Percentiles rank a stretch among this genome's conserved stretches.
Conservation (phyloP, 2,888 invertebrate species). For the Actias luna region DNA sequence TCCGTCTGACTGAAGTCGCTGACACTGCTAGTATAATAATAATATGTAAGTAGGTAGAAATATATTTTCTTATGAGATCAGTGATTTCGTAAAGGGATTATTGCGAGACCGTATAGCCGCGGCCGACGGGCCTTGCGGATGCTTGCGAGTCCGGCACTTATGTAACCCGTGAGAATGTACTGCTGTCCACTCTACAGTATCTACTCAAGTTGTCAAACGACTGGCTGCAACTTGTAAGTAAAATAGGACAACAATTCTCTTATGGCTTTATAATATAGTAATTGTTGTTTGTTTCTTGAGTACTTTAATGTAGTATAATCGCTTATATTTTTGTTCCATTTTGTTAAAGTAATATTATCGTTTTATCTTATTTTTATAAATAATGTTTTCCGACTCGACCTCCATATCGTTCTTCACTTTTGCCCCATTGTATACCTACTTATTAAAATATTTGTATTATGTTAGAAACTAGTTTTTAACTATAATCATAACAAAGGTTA, state of each 20-base stretch:
- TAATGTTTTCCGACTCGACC: neutral
- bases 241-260: neutral
- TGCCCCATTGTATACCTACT: neutral
- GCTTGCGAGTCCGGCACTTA: neutral
- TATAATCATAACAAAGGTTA: neutral
- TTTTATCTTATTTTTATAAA: neutral
- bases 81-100: neutral
- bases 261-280: neutral
- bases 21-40: too few species aligned
- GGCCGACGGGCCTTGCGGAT: neutral
- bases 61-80: neutral
- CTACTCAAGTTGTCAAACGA: neutral
- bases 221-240: neutral
- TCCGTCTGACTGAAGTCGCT: too few species aligned
- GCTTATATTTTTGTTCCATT: neutral
- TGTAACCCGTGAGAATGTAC: neutral
- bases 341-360: slow-evolving; percentile 1
- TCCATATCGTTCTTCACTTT: neutral
- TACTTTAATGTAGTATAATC: neutral
- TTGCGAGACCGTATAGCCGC: neutral
- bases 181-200: neutral
- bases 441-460: neutral
- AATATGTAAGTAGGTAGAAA: too few species aligned
- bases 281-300: neutral
- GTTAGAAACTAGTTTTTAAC: neutral